These are phyloP conservation scores for Scaptomyza hsui DNA, from an alignment of 1,140 invertebrate species.

Conservation along the genomic window DNA sequence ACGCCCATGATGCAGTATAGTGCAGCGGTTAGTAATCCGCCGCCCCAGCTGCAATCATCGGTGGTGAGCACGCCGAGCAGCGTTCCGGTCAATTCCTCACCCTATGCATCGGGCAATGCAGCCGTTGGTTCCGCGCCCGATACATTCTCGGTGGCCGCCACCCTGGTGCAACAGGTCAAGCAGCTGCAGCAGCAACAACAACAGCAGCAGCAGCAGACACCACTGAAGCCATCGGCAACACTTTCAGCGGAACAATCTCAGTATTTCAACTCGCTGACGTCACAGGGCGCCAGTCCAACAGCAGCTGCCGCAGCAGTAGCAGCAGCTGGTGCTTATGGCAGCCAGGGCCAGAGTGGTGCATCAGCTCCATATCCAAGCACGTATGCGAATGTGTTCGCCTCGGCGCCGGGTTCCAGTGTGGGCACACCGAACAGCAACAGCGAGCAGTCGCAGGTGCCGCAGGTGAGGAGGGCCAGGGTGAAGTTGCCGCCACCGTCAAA, in stretches of 20 bases:
- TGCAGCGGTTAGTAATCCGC: constrained; percentile 76
- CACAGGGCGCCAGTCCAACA: constrained; percentile 67
- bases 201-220: constrained; percentile 66
- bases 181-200: constrained; percentile 62
- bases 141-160: constrained; percentile 79
- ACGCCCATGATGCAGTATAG: constrained; percentile 77
- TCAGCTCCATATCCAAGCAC: constrained; percentile 61
- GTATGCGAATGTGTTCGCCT: constrained; percentile 77
- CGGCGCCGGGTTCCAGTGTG: constrained; percentile 66
- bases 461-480: constrained; percentile 88
- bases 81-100: constrained; percentile 40
- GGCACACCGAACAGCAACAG: constrained; percentile 53
- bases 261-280: constrained; percentile 84
- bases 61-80: constrained; percentile 50
- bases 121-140: constrained; percentile 41
- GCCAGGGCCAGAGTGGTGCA: constrained; percentile 17
- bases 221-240: constrained; percentile 75
- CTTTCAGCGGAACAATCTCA: constrained; percentile 84
- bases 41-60: constrained; percentile 62
- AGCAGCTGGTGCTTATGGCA: constrained; percentile 44
- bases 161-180: constrained; percentile 73
- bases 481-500: constrained; percentile 95
- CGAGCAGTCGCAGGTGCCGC: constrained; percentile 85
- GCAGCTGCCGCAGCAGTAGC: constrained; percentile 51
- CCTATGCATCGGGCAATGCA: constrained; percentile 44